Base-by-base conservation (phyloP, 2,888 invertebrate genomes). In the Proisotoma minuta region DNA sequence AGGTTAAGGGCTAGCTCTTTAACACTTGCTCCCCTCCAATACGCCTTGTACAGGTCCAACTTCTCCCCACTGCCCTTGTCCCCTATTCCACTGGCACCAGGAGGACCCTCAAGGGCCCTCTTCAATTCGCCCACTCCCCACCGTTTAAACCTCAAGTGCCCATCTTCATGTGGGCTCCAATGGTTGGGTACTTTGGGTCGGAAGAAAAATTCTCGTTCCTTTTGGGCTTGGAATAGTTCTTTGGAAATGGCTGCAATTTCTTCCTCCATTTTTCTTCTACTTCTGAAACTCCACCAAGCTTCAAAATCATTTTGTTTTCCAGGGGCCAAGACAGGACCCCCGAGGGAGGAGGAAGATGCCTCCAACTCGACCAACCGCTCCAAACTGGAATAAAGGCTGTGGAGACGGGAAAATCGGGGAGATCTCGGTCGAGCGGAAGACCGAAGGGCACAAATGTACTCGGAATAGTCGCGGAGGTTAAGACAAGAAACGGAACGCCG, bases 111-210 rank as follows among this genome's bases (percentile, higher is more conserved):
- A 12, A 43, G 43, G 34, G 64, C 66, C 29, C 60, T 62, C 73
- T 87, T 85, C 10, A 94, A 82, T 78, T 94, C 89, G 77, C 90
- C 89, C 0, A 94, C 90, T 0, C 93, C 92, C 76, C 89, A 88
- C 76, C 92, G 90, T 77, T 89, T 91, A 40, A 86, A 84, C 74
- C 87, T 82, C 39, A 95, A 79, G 0, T 91, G 89, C 68, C 86
- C 82, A 75, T 92, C 92, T 29, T 84, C 84, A 66, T 83, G 85
- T 94, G 94, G 94, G 66, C 86, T 84, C 50, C 85, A 82, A 52
- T 85, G 85, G 60, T 86, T 86, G 0, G 86, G 79, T 73, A 89
- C 87, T 74, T 86, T 85, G 0, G 91, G 86, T 51, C 86, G 84
- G 78, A 89, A 93, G 20, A 92, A 79, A 74, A 94, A 87, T 76